A percentile compares a stretch with the other conserved stretches of the same genome.
Evolutionary conservation across 2,113 vertebrate species (phyloP).

Genomic region (human): DNA sequence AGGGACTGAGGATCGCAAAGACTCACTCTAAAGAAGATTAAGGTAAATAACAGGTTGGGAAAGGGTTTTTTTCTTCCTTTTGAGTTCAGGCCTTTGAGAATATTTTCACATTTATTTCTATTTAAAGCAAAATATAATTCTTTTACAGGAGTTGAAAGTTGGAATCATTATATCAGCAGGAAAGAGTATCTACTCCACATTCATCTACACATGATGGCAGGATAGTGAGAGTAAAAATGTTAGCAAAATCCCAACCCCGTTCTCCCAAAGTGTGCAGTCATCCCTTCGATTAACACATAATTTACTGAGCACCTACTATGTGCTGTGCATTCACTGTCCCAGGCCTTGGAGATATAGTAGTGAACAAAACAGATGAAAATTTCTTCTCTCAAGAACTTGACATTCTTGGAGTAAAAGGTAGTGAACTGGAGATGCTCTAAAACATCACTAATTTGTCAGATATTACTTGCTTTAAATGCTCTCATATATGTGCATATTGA

Average conservation of each 20-base stretch:
- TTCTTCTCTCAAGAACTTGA: background rate
- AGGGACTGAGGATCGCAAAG: conserved; percentile 6
- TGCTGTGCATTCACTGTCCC: background rate
- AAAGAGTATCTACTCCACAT: background rate
- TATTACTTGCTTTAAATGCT: background rate
- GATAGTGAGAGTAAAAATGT: background rate
- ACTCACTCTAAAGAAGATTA: conserved; percentile 64
- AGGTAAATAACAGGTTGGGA: conserved; percentile 47
- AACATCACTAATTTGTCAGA: background rate
- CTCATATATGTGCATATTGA: background rate
- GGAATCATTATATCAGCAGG: background rate
- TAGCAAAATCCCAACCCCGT: background rate
- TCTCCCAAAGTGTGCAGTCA: background rate
- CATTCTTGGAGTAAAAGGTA: background rate
- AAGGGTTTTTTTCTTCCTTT: conserved; percentile 12
- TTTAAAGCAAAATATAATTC: conserved; percentile 42
- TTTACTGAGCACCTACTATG: background rate
- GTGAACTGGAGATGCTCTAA: background rate
- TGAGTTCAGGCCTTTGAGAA: conserved; percentile 45
- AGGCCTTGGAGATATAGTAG: background rate
- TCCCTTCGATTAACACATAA: background rate
- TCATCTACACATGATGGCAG: background rate
- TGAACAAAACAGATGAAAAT: background rate
- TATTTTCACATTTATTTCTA: conserved; percentile 51
- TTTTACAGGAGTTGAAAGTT: background rate